Conservation (phyloP, 2,113 vertebrate genomes). For the Phoenicopterus ruber region DNA sequence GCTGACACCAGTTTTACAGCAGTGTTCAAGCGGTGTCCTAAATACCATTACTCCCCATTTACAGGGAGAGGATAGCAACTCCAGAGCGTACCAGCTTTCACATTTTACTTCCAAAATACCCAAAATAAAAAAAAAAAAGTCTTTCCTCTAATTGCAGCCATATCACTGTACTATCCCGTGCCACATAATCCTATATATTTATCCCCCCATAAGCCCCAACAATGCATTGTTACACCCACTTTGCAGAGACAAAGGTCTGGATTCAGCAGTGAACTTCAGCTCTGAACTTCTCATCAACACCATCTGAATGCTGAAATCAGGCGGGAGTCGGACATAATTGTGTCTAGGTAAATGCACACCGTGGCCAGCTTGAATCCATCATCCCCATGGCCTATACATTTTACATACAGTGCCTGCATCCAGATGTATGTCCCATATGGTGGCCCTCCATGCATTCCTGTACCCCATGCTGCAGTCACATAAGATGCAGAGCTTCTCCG, state of each 20-base stretch:
- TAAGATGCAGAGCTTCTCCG: not conserved
- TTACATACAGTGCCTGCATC: not conserved
- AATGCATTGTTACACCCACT: not conserved
- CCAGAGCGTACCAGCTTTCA: not conserved
- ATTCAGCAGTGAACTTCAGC: not conserved
- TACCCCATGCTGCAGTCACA: not conserved
- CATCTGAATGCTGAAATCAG: not conserved
- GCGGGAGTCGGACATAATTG: accelerated
- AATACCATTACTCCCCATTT: not conserved
- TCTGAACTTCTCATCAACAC: not conserved
- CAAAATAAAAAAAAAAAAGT: not conserved
- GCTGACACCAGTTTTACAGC: not conserved
- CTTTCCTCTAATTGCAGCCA: not conserved
- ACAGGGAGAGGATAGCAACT: not conserved
- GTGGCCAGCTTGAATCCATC: not conserved
- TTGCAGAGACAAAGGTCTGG: not conserved
- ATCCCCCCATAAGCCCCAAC: not conserved
- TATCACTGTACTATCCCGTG: not conserved
- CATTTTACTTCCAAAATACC: not conserved
- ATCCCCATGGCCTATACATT: not conserved
- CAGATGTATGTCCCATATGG: not conserved
- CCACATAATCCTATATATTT: not conserved
- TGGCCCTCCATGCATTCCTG: not conserved
- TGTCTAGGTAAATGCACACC: not conserved
- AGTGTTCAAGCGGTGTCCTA: not conserved